Conservation (phyloP, 2,797 vertebrate species). For the Pelobates cultripes region DNA sequence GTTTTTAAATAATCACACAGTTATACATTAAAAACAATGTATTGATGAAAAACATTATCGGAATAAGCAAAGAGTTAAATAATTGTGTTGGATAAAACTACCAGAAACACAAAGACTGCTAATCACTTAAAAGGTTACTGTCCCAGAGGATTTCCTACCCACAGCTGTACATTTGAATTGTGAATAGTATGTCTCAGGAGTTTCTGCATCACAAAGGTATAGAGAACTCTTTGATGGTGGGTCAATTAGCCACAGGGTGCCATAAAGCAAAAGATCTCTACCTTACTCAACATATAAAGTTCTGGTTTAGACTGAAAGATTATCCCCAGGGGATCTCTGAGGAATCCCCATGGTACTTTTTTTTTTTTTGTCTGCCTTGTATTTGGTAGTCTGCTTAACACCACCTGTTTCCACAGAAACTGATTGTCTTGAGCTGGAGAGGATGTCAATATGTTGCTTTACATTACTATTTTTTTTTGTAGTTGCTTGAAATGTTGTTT, state of each 20-base stretch:
- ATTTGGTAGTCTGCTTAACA: conserved; percentile 68
- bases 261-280: conserved; percentile 65
- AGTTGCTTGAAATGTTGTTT: background rate
- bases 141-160: conserved; percentile 61
- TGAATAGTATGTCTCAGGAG: conserved; percentile 66
- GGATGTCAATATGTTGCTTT: conserved; percentile 60
- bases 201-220: conserved; percentile 82
- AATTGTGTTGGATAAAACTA: background rate
- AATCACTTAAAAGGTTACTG: conserved; percentile 21
- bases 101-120: background rate
- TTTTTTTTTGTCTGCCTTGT: conserved; percentile 66
- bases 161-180: conserved; percentile 84
- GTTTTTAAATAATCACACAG: too few species aligned
- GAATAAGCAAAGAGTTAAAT: background rate
- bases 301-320: conserved; percentile 68
- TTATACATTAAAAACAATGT: background rate
- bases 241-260: conserved; percentile 69
- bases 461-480: conserved; percentile 50
- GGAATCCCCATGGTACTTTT: conserved; percentile 67
- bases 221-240: conserved; percentile 69
- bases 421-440: conserved; percentile 61
- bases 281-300: conserved; percentile 67
- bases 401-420: conserved; percentile 73
- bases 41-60: background rate
- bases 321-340: conserved; percentile 60